These are phyloP conservation scores for Drosophila busckii DNA, from an alignment of 1,140 invertebrate species.

Conservation along the genomic window DNA sequence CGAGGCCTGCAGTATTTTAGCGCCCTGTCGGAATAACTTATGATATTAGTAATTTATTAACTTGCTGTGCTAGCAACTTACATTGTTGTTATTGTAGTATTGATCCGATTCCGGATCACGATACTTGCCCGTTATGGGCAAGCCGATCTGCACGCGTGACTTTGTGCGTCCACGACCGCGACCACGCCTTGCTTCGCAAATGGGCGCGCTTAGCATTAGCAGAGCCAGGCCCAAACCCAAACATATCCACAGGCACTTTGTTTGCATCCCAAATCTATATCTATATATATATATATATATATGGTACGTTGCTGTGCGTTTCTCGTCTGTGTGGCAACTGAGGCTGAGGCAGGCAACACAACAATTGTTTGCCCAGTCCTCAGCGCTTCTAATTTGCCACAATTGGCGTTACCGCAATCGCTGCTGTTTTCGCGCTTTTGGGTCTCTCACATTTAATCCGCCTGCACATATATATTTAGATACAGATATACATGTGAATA, in stretches of 20 bases:
- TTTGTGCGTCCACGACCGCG: conserved; percentile 84
- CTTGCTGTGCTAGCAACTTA: conserved; percentile 80
- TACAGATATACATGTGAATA: conserved; percentile 17
- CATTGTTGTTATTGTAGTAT: conserved; percentile 92
- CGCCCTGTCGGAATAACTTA: conserved; percentile 82
- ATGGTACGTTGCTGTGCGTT: conserved; percentile 61
- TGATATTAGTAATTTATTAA: neutral
- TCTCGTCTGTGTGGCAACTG: conserved; percentile 60
- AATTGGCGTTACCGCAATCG: conserved; percentile 53
- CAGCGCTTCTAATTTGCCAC: conserved; percentile 56
- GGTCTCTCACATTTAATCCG: conserved; percentile 35
- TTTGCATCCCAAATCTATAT: conserved; percentile 49
- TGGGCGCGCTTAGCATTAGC: conserved; percentile 62
- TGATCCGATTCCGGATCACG: conserved; percentile 91
- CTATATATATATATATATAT: no score
- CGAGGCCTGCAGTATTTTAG: conserved; percentile 92
- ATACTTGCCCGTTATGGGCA: conserved; percentile 92
- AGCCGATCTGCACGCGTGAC: conserved; percentile 88
- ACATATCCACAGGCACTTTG: conserved; percentile 56
- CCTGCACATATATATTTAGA: no score
- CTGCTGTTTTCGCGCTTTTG: no score
- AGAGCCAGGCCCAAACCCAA: conserved; percentile 56
- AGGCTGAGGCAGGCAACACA: conserved; percentile 23
- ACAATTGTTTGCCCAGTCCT: conserved; percentile 12
- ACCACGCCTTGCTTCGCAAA: conserved; percentile 81